A percentile compares a stretch with the other conserved stretches of the same genome.
Evolutionary conservation across 2,797 vertebrate genomes (phyloP).

Genomic region (Lagorchestes hirsutus): DNA sequence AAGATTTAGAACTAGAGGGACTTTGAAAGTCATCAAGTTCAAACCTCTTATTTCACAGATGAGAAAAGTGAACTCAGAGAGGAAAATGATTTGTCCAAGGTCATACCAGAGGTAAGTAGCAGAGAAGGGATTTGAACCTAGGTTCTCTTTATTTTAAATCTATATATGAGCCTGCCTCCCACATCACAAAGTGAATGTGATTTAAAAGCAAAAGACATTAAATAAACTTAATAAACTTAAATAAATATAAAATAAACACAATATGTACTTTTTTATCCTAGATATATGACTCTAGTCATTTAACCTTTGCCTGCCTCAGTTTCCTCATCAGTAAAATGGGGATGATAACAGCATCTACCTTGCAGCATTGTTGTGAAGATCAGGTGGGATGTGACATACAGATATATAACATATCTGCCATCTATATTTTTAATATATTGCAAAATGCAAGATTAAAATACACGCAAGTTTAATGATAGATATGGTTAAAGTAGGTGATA

Average conservation of each 20-base stretch:
- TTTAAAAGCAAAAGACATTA: background rate
- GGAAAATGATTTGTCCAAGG: background rate
- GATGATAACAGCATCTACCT: background rate
- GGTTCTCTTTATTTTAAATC: background rate
- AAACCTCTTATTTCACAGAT: background rate
- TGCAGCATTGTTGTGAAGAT: background rate
- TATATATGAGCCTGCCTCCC: background rate
- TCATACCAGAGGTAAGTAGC: background rate
- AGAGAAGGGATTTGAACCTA: background rate
- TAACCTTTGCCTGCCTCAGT: background rate
- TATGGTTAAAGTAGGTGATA: slow-evolving; percentile 66
- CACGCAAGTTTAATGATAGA: slow-evolving; percentile 26
- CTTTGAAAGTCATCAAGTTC: background rate
- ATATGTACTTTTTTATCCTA: background rate
- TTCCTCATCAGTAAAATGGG: background rate
- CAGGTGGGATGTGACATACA: background rate
- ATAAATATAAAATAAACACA: background rate
- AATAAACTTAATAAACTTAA: background rate
- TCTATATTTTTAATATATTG: background rate
- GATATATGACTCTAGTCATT: background rate
- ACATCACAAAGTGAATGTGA: background rate
- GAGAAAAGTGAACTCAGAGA: background rate
- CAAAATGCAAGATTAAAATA: background rate
- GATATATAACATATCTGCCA: background rate
- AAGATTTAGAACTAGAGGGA: background rate